Base-by-base conservation (phyloP, 2,888 invertebrate genomes). In the Paralinhomoeus sp. region DNA sequence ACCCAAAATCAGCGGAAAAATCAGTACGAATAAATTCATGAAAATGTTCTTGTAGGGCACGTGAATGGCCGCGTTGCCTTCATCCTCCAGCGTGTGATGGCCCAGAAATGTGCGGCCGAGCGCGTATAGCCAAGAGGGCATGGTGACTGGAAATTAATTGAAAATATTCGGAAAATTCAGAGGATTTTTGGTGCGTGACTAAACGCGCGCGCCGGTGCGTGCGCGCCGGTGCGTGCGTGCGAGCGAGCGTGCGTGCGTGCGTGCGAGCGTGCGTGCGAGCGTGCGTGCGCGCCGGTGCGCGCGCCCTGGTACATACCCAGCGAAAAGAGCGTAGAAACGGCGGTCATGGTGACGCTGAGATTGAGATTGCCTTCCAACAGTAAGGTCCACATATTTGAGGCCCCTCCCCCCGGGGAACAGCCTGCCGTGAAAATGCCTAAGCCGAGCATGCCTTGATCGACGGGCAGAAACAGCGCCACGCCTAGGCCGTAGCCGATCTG, bases 361-460 rank as follows among this genome's bases (percentile, higher is more conserved):
- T 85, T 79, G 5, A 91, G 73, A 66, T 93, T 91, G 5, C 85
- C 91, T 3, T 78, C 80, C 2, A 93, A 70, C 18, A 91, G 73
- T 50, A 80, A 76, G 0, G 85, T 79, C 85, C 89, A 93, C 55
- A 89, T 81, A 64, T 93, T 93, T 40, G 87, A 87, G 23, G 87
- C 85, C 0, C 89, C 91, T 1, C 93, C 71, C 12, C 68, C 69
- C 17, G 70, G 70, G 43, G 64, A 62, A 45, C 65, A 63, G 1
- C 67, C 67, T 13, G 64, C 53, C 7, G 64, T 56, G 48, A 68
- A 67, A 37, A 67, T 57, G 2, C 68, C 70, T 35, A 70, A 48
- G 2, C 56, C 60, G 48, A 60, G 54, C 7, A 57, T 52, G 43
- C 55, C 49, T 17, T 54, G 42, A 5, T 56, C 55, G 18, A 49